Conservation (phyloP, 2,888 invertebrate species). For the Boloria euphrosyne region DNA sequence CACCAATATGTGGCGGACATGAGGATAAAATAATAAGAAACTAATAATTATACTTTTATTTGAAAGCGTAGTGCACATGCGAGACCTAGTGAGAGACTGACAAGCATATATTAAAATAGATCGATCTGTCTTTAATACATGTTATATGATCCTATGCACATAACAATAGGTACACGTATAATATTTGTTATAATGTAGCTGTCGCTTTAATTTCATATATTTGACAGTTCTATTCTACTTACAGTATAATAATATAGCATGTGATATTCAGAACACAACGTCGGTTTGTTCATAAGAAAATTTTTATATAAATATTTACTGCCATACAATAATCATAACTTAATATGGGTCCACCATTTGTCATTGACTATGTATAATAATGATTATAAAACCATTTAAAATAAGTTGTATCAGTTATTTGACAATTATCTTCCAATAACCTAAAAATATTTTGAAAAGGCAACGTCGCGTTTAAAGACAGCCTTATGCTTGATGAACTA, state of each 20-base stretch:
- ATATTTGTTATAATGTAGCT: too few relatives aligned
- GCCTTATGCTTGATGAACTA: not conserved
- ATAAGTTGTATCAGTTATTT: not conserved
- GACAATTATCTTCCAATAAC: not conserved
- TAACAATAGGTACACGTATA: too few relatives aligned
- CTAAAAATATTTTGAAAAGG: too few relatives aligned
- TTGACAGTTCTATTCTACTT: not conserved
- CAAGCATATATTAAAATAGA: too few relatives aligned
- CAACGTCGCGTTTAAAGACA: conserved; percentile 1
- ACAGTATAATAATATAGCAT: not conserved
- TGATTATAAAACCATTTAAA: not conserved
- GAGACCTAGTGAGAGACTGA: too few relatives aligned
- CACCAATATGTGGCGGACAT: too few relatives aligned
- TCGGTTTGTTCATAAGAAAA: conserved; percentile 4
- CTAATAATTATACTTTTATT: too few relatives aligned
- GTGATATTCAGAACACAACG: not conserved
- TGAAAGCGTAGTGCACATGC: too few relatives aligned
- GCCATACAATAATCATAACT: conserved; percentile 9
- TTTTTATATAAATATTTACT: conserved; percentile 8
- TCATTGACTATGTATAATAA: not conserved
- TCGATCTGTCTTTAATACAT: too few relatives aligned
- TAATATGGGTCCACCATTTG: conserved; percentile 17
- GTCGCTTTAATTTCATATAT: too few relatives aligned
- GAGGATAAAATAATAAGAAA: too few relatives aligned
- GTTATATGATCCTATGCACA: too few relatives aligned